phyloP scores from a whole-genome alignment of 2,113 vertebrate genomes.

The Oncorhynchus gorbuscha region DNA sequence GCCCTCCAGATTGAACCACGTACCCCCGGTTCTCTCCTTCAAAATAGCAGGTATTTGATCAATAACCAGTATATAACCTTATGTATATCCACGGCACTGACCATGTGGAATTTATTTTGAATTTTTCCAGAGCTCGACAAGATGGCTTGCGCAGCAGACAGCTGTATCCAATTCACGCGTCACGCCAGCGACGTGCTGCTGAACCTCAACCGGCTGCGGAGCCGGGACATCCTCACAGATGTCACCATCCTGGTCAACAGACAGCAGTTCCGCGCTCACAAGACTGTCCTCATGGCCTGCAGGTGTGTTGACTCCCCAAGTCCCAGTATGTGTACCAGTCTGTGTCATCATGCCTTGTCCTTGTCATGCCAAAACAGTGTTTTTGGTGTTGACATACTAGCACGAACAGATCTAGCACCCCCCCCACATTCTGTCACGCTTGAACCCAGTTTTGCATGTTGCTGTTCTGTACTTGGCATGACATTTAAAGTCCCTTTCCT shows the following conservation, averaged over 20 bases:
- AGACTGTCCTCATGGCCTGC: constrained; percentile 98
- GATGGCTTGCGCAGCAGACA: constrained; percentile 95
- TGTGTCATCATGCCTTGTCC: neutral
- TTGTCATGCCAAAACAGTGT: too few species aligned
- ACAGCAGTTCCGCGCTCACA: constrained; percentile 96
- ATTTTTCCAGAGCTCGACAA: constrained; percentile 68
- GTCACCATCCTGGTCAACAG: constrained; percentile 94
- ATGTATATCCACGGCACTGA: neutral
- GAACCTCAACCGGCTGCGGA: constrained; percentile 94
- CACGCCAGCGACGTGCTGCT: constrained; percentile 95
- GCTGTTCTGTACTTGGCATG: too few species aligned
- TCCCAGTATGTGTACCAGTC: neutral
- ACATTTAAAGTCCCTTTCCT: too few species aligned
- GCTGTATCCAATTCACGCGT: constrained; percentile 98
- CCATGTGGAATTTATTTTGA: neutral
- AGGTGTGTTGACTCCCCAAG: constrained; percentile 73
- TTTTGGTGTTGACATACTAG: too few species aligned
- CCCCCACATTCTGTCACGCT: too few species aligned
- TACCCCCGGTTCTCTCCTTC: too few species aligned
- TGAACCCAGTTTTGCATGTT: too few species aligned
- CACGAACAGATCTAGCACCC: too few species aligned
- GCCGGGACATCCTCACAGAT: constrained; percentile 92
- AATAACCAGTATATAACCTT: constrained; percentile 13
- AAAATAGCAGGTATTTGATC: neutral
- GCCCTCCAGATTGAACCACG: too few species aligned